Base-by-base conservation (phyloP, 2,797 vertebrate species). In the Poeciliopsis paucimaculata region DNA sequence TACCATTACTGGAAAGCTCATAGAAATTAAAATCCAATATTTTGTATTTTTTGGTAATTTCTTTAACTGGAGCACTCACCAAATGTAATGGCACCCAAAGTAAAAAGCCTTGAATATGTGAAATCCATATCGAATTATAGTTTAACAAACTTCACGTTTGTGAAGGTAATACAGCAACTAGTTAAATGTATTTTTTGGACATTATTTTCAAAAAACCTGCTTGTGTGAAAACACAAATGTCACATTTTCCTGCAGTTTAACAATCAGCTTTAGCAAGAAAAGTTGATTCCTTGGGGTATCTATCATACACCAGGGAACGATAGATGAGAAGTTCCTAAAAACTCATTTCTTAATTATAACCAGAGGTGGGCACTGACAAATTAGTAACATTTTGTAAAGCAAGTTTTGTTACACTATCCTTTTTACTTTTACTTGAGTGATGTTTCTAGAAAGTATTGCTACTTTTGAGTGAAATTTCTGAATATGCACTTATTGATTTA, bases 1-100 rank as follows among this genome's bases (percentile, higher is more conserved):
- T 64, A 73, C 9, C 31, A 23, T 18, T 73, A 82, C 85, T 78
- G 31, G 64, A 81, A 72, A 77, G 70, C 73, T 28, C 72, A 55
- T 72, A 60, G 39, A 49, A 60, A 62, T 62, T 53, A 68, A 86
- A 77, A 83, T 57, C 53, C 26, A 55, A 28, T 28, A 55, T n/a
- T n/a, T 55, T 53, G 4, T 55, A n/a, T n/a, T 55, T 55, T 2
- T 57, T 83, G 75, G 76, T 62, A 46, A 53, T 75, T 77, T 80
- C 70, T 77, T 72, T 62, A 53, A 47, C 62, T 64, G 82, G 12
- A 4, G 23, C 53, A 28, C 1, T 28, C 0, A 12, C n/a, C 55
- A 57, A 28, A 57, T 28, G 26, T 57, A 57, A n/a, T 12, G 26
- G 53, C 26, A 57, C n/a, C 51, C 20, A 20, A 53, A 10, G 55